Conservation (phyloP, 2,113 vertebrate genomes). For the Ptilonorhynchus violaceus region DNA sequence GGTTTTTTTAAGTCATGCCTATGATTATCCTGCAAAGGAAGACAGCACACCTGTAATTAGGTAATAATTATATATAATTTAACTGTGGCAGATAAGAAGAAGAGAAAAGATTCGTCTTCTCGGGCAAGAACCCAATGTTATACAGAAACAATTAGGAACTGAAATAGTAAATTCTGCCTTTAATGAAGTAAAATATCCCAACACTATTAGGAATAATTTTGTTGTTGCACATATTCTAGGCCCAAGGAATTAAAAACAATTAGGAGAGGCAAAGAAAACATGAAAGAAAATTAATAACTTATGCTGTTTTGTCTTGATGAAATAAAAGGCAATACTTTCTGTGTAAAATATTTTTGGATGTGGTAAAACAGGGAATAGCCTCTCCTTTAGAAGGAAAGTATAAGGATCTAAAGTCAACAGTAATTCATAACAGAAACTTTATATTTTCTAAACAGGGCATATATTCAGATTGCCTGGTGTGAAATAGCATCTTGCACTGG, state of each 20-base stretch:
- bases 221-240: constrained; percentile 28
- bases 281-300: constrained; percentile 49
- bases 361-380: background rate
- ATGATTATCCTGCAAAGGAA: constrained; percentile 10
- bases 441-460: constrained; percentile 4
- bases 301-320: constrained; percentile 12
- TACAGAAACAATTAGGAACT: constrained; percentile 1
- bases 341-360: background rate
- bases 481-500: constrained; percentile 25
- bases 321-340: constrained; percentile 39
- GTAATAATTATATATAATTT: constrained; percentile 45
- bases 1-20: background rate
- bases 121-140: background rate
- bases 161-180: constrained; percentile 66
- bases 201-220: constrained; percentile 55
- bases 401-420: background rate
- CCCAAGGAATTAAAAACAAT: background rate
- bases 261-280: constrained; percentile 14
- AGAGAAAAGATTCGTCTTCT: background rate
- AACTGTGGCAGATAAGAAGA: background rate
- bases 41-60: constrained; percentile 33
- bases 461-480: constrained; percentile 31
- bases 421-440: constrained; percentile 18
- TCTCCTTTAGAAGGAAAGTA: background rate
- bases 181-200: constrained; percentile 39